phyloP scores from a whole-genome alignment of 2,888 invertebrate species.

The Empis livida region DNA sequence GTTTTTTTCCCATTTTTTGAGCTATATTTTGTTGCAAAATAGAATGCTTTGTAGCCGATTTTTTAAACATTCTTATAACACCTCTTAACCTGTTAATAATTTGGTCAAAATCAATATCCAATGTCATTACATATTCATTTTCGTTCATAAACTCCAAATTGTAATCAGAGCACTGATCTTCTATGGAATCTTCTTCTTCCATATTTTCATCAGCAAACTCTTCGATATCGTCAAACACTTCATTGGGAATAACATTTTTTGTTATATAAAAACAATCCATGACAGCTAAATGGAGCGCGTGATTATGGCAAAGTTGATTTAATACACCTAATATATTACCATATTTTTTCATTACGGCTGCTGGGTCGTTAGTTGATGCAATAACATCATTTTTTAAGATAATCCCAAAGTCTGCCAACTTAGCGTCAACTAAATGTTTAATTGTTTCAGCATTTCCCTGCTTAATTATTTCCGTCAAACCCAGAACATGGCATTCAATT shows the following conservation, averaged over 20 bases:
- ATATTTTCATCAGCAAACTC: background rate
- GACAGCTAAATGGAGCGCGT: background rate
- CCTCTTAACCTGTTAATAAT: background rate
- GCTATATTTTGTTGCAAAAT: background rate
- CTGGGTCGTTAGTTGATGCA: constrained; percentile 1
- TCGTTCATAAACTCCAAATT: background rate
- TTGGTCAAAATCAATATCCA: background rate
- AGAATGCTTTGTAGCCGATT: background rate
- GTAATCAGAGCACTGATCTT: too few species aligned
- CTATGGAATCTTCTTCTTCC: background rate
- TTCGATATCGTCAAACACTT: background rate
- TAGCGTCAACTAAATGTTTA: background rate
- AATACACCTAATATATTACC: background rate
- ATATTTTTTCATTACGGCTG: constrained; percentile 3
- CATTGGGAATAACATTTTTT: background rate
- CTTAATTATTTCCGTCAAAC: background rate
- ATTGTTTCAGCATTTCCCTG: background rate
- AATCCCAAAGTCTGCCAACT: constrained; percentile 2
- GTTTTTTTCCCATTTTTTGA: too few species aligned
- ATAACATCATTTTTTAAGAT: constrained; percentile 1
- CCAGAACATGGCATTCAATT: background rate
- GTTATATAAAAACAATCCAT: background rate
- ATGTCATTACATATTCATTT: background rate
- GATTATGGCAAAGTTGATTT: background rate
- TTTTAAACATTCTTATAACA: background rate